Evolutionary conservation across 2,797 vertebrate species (phyloP), one percentile per base, ranked within the genome.

Genomic region (Smutsia gigantea): DNA sequence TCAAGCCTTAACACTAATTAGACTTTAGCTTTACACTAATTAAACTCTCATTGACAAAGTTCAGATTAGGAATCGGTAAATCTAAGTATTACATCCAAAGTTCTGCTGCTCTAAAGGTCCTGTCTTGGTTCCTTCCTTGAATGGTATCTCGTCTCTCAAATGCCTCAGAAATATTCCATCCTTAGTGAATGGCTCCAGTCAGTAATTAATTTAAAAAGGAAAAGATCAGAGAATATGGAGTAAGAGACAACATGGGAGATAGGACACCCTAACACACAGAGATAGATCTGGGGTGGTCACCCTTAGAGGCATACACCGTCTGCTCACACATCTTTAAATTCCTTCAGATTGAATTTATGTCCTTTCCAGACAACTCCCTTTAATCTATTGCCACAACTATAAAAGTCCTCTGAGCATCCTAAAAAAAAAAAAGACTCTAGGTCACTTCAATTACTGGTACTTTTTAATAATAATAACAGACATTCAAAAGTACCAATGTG

Each of bases 381-480:
- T 85, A 55, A 53, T 81, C 49, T 81, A 5, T 51, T 72, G 23
- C 23, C 59, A 25, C n/a, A 78, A 64, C 46, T 82, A 2, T 85
- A 29, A 59, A 57, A 61, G 12, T 90, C 61, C 31, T 81, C 49
- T 61, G 31, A 25, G 18, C 42, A 57, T 77, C 77, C 63, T 39
- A 75, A 88, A 93, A 66, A 25, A 46, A n/a, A 49, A 51, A 75
- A 29, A 51, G 29, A 21, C 10, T 59, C 29, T 85, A 25, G 4
- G 46, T 59, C 61, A 46, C 42, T 94, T 90, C 39, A 59, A 19
- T 64, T 42, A 81, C 39, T 29, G 27, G 5, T 5, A 66, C 7
- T 66, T 83, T 72, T 64, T 39, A 57, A 84, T 66, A 92, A 25
- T 85, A 85, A 64, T 46, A 95, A 64, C 53, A 69, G 55, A 59